Evolutionary conservation across 2,797 vertebrate species (phyloP).

Genomic region (Telmatherina bonti): DNA sequence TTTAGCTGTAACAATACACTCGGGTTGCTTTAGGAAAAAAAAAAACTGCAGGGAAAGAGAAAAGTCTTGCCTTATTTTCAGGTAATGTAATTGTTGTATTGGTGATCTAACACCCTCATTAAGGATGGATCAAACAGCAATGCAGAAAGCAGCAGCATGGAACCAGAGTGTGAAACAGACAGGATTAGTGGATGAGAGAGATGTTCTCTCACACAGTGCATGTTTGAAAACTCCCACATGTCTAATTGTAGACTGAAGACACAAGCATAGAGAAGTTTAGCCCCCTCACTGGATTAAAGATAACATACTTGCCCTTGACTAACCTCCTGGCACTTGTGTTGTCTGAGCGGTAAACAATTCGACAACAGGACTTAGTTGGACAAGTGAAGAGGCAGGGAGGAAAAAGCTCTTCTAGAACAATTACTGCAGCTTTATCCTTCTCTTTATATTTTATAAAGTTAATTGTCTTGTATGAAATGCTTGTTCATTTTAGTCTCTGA

Average conservation of each 20-base stretch:
- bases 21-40: constrained; percentile 36
- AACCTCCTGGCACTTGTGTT: constrained; percentile 60
- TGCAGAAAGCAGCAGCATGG: constrained; percentile 55
- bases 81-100: constrained; percentile 74
- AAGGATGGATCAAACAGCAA: constrained; percentile 77
- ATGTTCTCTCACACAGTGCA: constrained; percentile 55
- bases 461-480: no score
- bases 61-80: constrained; percentile 56
- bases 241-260: constrained; percentile 68
- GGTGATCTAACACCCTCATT: constrained; percentile 79
- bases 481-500: no score
- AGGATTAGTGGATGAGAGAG: constrained; percentile 75
- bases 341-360: constrained; percentile 65
- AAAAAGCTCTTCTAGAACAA: neutral
- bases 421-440: no score
- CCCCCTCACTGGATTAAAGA: constrained; percentile 66
- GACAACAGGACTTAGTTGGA: constrained; percentile 53
- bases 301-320: constrained; percentile 60
- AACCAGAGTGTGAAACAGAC: constrained; percentile 69
- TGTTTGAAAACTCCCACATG: constrained; percentile 71
- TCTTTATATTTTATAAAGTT: no score
- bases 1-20: constrained; percentile 49
- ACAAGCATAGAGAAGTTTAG: constrained; percentile 54
- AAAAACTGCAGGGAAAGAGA: constrained; percentile 43
- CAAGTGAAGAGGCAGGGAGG: neutral